Conservation (phyloP, 2,888 invertebrate species). For the Drosophila phalerata region DNA sequence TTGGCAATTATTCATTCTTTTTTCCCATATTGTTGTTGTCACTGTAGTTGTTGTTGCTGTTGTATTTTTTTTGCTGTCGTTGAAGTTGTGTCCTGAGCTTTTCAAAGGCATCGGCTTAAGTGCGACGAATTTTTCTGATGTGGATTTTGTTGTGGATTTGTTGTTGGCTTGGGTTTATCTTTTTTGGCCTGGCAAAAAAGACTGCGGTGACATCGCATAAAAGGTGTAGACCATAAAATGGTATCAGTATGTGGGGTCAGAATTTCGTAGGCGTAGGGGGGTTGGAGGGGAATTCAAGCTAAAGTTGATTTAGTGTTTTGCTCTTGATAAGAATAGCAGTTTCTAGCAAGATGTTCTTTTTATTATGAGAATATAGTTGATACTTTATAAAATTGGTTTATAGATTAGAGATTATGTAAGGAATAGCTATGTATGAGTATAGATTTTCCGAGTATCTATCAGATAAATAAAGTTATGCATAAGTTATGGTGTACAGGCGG, state of each 20-base stretch:
- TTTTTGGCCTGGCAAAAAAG: slow-evolving; percentile 35
- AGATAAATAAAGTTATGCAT: background rate
- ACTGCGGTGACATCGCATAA: slow-evolving; percentile 73
- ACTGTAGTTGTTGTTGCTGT: slow-evolving; percentile 1
- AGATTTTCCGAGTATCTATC: background rate
- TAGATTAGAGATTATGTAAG: slow-evolving; percentile 2
- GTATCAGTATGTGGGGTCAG: slow-evolving; percentile 14
- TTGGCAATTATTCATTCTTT: slow-evolving; percentile 80
- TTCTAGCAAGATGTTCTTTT: background rate
- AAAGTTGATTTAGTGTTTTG: slow-evolving; percentile 74
- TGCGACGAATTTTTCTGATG: slow-evolving; percentile 75
- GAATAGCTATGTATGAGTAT: background rate
- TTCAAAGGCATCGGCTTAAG: slow-evolving; percentile 67
- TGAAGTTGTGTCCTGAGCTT: slow-evolving; percentile 30
- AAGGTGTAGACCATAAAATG: slow-evolving; percentile 68
- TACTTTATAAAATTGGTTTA: background rate
- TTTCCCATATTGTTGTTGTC: slow-evolving; percentile 3
- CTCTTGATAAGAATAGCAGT: slow-evolving; percentile 59
- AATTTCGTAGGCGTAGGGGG: background rate
- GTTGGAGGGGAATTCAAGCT: slow-evolving; percentile 48
- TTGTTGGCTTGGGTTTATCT: slow-evolving; percentile 77
- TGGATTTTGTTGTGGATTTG: slow-evolving; percentile 77
- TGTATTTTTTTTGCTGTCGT: slow-evolving; percentile 5
- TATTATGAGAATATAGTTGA: slow-evolving; percentile 2
- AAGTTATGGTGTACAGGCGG: background rate